Conservation (phyloP, 2,888 invertebrate genomes). For the Pammene aurita region DNA sequence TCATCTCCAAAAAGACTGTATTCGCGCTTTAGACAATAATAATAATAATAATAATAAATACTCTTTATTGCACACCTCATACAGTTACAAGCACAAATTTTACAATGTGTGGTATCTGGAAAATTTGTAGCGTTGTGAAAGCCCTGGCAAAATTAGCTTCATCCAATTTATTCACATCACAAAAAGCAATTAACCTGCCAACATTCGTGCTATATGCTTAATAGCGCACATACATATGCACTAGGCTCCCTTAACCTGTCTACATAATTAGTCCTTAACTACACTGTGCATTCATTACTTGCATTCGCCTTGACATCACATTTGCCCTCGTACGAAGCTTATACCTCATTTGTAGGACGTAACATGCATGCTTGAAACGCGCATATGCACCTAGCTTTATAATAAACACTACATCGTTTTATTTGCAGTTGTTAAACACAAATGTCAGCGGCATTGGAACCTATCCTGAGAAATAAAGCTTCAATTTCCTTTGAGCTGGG, state of each 20-base stretch:
- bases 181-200: conserved; percentile 12
- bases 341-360: conserved; percentile 25
- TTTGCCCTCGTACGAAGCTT: conserved; percentile 36
- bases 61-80: too few relatives aligned
- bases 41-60: too few relatives aligned
- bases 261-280: conserved; percentile 39
- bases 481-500: conserved; percentile 15
- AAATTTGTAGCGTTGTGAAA: too few relatives aligned
- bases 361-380: conserved; percentile 23
- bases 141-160: not conserved
- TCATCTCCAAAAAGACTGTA: too few relatives aligned
- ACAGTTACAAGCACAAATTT: too few relatives aligned
- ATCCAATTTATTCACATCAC: not conserved
- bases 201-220: conserved; percentile 18
- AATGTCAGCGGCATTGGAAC: conserved; percentile 22
- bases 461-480: conserved; percentile 31
- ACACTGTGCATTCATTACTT: conserved; percentile 39
- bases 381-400: conserved; percentile 36
- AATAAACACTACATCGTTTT: conserved; percentile 34
- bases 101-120: too few relatives aligned
- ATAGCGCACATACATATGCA: conserved; percentile 8
- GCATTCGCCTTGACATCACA: conserved; percentile 35
- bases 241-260: conserved; percentile 29
- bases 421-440: conserved; percentile 35
- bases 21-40: too few relatives aligned